Conservation (phyloP, 2,113 vertebrate genomes). For the Trichechus manatus region DNA sequence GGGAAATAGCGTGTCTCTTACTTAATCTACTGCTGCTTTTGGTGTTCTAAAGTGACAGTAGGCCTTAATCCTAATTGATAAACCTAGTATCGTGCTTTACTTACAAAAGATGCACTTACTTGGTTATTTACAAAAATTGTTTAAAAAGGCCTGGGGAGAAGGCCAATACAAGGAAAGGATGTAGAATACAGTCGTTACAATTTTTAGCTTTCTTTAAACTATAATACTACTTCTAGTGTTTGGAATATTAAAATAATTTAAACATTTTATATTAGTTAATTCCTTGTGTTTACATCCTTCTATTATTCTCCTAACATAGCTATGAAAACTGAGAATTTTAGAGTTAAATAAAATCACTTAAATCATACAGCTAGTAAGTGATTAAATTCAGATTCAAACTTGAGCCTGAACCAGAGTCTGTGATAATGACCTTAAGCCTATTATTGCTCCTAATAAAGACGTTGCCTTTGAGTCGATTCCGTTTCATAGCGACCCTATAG, state of each 20-base stretch:
- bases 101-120: neutral
- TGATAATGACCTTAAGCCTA: neutral
- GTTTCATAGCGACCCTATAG: too few relatives aligned
- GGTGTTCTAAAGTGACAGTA: neutral
- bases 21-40: neutral
- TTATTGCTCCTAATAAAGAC: neutral
- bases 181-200: neutral
- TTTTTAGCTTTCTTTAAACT: neutral
- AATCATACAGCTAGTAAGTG: neutral
- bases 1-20: neutral
- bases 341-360: neutral
- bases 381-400: neutral
- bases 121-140: neutral
- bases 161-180: neutral
- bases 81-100: neutral
- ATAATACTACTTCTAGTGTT: neutral
- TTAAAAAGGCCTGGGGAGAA: neutral
- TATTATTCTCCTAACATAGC: neutral
- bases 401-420: neutral
- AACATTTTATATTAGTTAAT: neutral
- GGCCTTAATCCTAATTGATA: neutral
- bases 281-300: neutral
- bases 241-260: neutral
- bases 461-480: too few relatives aligned
- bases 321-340: neutral